Evolutionary conservation across 1,140 invertebrate species (phyloP), one percentile per base, ranked within the genome.

Genomic region (Euwallacea fornicatus): DNA sequence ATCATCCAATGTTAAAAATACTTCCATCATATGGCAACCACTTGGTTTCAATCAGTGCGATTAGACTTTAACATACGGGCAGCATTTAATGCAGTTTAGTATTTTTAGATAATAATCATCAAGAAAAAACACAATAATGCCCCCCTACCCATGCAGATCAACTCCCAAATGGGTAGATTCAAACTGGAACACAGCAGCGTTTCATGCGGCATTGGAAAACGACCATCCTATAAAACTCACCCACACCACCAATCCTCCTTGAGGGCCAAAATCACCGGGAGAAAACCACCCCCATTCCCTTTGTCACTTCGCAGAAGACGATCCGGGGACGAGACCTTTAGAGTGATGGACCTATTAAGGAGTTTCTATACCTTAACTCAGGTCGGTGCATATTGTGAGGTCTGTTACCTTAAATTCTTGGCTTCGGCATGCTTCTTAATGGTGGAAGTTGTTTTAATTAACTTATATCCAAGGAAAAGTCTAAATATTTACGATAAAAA

Each of bases 281-380:
- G 47, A 54, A n/a, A 53, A 41, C 41, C 9, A 13, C n/a, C 42
- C 0, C n/a, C n/a, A 10, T 67, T 67, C n/a, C 8, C 13, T 59
- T 46, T 67, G 15, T 33, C 56, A 41, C 7, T 68, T 11, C 21
- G 61, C 9, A 70, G 68, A 58, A 42, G 68, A 47, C 21, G 43
- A 7, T 33, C 13, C 15, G 54, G 68, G 2, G 42, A 70, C 11
- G 68, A 64, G 9, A 61, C 60, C 8, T 46, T 63, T 6, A 44
- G 60, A 44, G 53, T 41, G 7, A 70, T 70, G 68, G 68, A 70
- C 47, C 47, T 70, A 13, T 47, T 70, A 9, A 63, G 68, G 46
- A 54, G 46, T 42, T 70, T 70, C 64, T 70, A 70, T 56, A 63
- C 55, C 21, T 33, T 70, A 13, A 70, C 68, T n/a, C 59, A 64